Base-by-base conservation (phyloP, 2,797 vertebrate genomes). In the Sylvia borin region DNA sequence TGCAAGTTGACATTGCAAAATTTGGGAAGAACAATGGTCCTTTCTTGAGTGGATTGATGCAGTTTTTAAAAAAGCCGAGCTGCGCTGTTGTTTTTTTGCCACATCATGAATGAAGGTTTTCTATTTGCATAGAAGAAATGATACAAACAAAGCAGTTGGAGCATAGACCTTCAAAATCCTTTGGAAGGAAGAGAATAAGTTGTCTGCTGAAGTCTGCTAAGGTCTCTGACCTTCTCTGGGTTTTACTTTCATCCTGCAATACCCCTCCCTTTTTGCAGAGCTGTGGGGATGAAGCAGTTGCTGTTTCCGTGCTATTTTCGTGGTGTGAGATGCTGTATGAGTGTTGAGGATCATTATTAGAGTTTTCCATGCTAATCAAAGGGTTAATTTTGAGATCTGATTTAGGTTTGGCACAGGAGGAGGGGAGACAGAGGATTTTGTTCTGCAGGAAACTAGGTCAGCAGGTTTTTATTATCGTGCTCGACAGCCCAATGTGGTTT, bases 371-470 rank as follows among this genome's bases (percentile, higher is more conserved):
- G 54, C 73, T 83, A 58, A 32, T 50, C 75, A 82, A 96, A 92
- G 95, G 91, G 95, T 97, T 97, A 95, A 96, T 91, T 89, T 85
- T 17, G 66, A 94, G 86, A 92, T 88, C 82, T 89, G 77, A 93
- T 91, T 96, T 95, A 81, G 79, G 58, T 92, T 95, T 93, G 96
- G 94, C 95, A 90, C 21, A 17, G 86, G 88, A 96, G 86, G 82
- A 95, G 93, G 86, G 88, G 92, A 94, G 91, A 91, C 77, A 68
- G 91, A 94, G 86, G 95, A 97, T 94, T 96, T 95, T 91, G 72
- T 97, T 97, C 90, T 95, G 92, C 84, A 94, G 96, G 89, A 95
- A 98, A 97, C 94, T 96, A 96, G 96, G 97, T 97, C 94, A 97
- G 92, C 87, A 85, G 88, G 94, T 93, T 97, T 96, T 95, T 96